These are phyloP conservation scores for Synergus laeviventris DNA, from an alignment of 2,888 invertebrate genomes.

Conservation along the genomic window DNA sequence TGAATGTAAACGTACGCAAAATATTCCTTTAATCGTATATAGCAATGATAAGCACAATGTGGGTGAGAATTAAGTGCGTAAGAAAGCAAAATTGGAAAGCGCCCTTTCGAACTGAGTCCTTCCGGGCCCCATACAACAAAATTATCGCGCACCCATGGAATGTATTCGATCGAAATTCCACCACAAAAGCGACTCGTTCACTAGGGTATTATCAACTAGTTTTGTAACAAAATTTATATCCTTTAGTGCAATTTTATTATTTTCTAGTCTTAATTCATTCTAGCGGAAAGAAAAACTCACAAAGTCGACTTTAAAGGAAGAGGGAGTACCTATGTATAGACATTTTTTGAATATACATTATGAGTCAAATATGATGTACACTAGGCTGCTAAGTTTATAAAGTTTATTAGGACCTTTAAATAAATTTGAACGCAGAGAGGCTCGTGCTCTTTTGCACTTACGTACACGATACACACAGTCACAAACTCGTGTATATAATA, in stretches of 20 bases:
- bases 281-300: not conserved
- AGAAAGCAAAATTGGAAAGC: slow-evolving; percentile 61
- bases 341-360: not conserved
- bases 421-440: slow-evolving; percentile 12
- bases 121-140: slow-evolving; percentile 65
- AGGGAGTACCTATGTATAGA: not conserved
- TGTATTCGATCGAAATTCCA: slow-evolving; percentile 26
- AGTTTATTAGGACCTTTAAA: slow-evolving; percentile 50
- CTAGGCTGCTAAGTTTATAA: slow-evolving; percentile 56
- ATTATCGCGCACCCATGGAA: not conserved
- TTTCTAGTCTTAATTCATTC: not conserved
- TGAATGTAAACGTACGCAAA: slow-evolving; percentile 43
- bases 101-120: slow-evolving; percentile 69
- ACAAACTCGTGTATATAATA: slow-evolving; percentile 60
- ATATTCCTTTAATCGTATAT: slow-evolving; percentile 45
- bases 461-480: slow-evolving; percentile 40
- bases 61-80: slow-evolving; percentile 1
- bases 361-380: slow-evolving; percentile 42
- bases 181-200: slow-evolving; percentile 14
- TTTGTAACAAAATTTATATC: slow-evolving; percentile 11
- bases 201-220: slow-evolving; percentile 29
- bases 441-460: not conserved
- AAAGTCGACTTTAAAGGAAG: not conserved
- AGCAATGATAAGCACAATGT: slow-evolving; percentile 5
- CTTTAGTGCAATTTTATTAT: not conserved